Percentiles rank a stretch among this genome's conserved stretches.
Evolutionary conservation across 2,888 invertebrate species (phyloP).

Genomic region (Ariolimax columbianus): DNA sequence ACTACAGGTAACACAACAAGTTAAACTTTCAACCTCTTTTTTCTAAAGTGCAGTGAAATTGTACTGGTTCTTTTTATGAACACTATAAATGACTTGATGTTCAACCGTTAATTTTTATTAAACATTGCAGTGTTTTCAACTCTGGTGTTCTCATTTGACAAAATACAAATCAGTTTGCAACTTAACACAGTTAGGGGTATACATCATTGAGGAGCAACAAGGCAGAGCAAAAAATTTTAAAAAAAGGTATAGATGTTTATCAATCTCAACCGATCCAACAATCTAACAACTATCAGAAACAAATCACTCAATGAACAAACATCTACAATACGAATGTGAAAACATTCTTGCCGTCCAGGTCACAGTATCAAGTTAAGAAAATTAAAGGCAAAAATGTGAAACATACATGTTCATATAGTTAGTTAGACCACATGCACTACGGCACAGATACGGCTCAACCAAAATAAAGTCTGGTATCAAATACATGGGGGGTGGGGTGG

Average conservation of each 20-base stretch:
- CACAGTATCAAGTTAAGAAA: background rate
- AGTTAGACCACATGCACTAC: too few species aligned
- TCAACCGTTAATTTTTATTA: too few species aligned
- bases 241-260: background rate
- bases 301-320: background rate
- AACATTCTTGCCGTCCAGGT: background rate
- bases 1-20: too few species aligned
- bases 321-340: background rate
- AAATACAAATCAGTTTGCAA: constrained; percentile 23
- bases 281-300: background rate
- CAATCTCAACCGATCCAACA: background rate
- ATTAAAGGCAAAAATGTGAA: background rate
- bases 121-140: too few species aligned
- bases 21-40: too few species aligned
- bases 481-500: too few species aligned
- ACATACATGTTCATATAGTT: too few species aligned
- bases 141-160: background rate
- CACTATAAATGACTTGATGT: too few species aligned
- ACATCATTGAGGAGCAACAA: background rate
- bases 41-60: too few species aligned
- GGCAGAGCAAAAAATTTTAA: background rate
- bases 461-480: too few species aligned
- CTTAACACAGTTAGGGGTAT: background rate
- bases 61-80: too few species aligned
- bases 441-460: too few species aligned